phyloP scores from a whole-genome alignment of 2,113 vertebrate genomes.

The Cyanocitta stelleri region DNA sequence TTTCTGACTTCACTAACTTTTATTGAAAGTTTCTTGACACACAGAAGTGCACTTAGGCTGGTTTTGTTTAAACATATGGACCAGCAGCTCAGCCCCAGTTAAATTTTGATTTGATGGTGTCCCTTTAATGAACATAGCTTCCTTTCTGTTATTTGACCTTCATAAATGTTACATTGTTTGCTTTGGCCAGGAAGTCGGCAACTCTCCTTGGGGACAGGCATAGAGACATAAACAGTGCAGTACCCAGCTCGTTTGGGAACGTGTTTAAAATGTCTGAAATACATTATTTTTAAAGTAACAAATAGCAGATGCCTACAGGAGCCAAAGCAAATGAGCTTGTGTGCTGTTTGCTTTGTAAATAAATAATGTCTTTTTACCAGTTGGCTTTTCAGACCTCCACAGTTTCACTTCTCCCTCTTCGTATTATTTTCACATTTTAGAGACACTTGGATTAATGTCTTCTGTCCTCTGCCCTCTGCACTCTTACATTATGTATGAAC shows the following conservation, averaged over 20 bases:
- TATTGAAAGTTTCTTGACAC: not conserved
- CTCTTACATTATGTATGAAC: not conserved
- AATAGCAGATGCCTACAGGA: slow-evolving; percentile 10
- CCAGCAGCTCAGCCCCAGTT: not conserved
- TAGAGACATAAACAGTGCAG: slow-evolving; percentile 7
- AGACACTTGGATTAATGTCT: not conserved
- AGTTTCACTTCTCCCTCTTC: not conserved
- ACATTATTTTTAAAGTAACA: slow-evolving; percentile 11
- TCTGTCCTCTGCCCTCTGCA: not conserved
- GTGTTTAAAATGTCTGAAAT: slow-evolving; percentile 38
- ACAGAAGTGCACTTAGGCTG: not conserved
- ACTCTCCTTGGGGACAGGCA: slow-evolving; percentile 15
- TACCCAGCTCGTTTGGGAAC: not conserved
- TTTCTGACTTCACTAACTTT: not conserved
- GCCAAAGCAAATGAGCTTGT: not conserved
- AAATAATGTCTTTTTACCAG: not conserved
- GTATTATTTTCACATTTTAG: not conserved
- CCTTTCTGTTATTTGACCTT: slow-evolving; percentile 25
- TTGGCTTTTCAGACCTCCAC: not conserved
- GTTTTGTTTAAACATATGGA: not conserved
- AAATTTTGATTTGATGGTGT: not conserved
- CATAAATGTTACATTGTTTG: slow-evolving; percentile 44
- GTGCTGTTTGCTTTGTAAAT: slow-evolving; percentile 39
- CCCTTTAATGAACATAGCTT: not conserved
- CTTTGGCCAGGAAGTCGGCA: slow-evolving; percentile 40